These are phyloP conservation scores for Drosophila mulleri DNA, from an alignment of 2,888 invertebrate genomes.

Conservation along the genomic window DNA sequence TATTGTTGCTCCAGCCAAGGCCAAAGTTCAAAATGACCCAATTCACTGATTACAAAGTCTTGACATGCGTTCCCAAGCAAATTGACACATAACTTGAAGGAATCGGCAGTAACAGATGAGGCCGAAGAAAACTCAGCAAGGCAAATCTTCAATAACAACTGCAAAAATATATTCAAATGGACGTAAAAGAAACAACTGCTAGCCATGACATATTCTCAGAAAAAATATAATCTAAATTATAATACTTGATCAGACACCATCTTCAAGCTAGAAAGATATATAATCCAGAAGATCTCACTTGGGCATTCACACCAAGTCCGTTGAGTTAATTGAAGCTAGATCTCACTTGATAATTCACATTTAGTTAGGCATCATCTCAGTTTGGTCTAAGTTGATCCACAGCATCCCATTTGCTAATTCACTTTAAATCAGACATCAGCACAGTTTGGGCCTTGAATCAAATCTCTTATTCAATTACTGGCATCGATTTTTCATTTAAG, in stretches of 20 bases:
- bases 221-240: too few species aligned
- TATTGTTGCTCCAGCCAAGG: conserved; percentile 59
- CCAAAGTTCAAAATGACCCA: conserved; percentile 80
- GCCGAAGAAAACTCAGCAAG: not conserved
- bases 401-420: not conserved
- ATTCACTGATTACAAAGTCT: conserved; percentile 63
- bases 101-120: not conserved
- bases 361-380: not conserved
- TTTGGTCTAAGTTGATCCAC: not conserved
- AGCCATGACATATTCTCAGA: too few species aligned
- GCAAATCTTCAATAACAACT: not conserved
- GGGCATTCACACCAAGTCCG: too few species aligned
- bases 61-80: conserved; percentile 69
- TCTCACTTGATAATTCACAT: not conserved
- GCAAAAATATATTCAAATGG: not conserved
- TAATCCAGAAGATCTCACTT: too few species aligned
- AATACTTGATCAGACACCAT: too few species aligned
- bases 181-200: too few species aligned
- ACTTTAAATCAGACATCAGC: not conserved
- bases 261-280: too few species aligned
- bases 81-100: conserved; percentile 58
- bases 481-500: not conserved
- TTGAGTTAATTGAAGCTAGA: too few species aligned
- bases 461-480: not conserved
- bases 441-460: too few species aligned